These are phyloP conservation scores for Tubulanus polymorphus DNA, from an alignment of 2,888 invertebrate genomes.

Conservation along the genomic window DNA sequence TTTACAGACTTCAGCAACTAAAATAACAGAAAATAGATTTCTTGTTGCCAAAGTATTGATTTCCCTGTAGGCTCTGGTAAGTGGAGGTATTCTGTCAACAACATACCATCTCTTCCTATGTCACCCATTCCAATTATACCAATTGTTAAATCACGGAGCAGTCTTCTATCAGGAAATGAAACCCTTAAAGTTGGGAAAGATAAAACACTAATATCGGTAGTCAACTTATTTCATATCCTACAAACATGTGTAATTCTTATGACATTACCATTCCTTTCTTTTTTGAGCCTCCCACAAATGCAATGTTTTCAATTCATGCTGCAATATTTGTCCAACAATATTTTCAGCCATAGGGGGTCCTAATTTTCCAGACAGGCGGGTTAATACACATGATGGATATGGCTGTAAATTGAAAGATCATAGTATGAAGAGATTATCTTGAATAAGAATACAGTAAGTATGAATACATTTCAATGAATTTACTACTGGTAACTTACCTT, in stretches of 20 bases:
- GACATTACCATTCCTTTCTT: conserved; percentile 22
- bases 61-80: background rate
- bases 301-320: conserved; percentile 25
- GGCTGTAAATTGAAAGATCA: conserved; percentile 8
- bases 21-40: conserved; percentile 19
- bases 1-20: conserved; percentile 56
- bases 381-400: conserved; percentile 24
- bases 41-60: background rate
- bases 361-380: conserved; percentile 23
- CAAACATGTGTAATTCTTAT: conserved; percentile 1
- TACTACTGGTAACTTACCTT: conserved; percentile 15
- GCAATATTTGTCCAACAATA: conserved; percentile 33
- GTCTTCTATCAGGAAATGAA: conserved; percentile 34
- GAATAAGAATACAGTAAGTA: no score
- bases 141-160: conserved; percentile 56
- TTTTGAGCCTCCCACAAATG: conserved; percentile 21
- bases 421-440: background rate
- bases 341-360: conserved; percentile 32
- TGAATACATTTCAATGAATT: no score
- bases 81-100: no score
- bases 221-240: background rate
- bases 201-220: no score
- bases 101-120: conserved; percentile 58
- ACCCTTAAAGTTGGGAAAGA: background rate
- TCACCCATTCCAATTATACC: conserved; percentile 60